Percentiles rank a stretch among this genome's conserved stretches.
Evolutionary conservation across 2,888 invertebrate species (phyloP).

Genomic region (Cataglyphis cursor): DNA sequence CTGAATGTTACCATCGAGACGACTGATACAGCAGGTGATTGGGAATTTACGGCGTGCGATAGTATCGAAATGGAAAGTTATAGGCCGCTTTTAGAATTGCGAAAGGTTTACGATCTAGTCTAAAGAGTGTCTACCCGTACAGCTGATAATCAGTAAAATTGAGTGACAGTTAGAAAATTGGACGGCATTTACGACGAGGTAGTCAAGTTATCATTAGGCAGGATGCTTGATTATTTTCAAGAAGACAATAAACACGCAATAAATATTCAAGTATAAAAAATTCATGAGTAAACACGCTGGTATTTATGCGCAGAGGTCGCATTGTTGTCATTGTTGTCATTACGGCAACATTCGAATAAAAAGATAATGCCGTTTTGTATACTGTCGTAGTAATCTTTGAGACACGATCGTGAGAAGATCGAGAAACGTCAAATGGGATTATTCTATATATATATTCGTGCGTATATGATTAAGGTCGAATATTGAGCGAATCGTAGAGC

Average conservation of each 20-base stretch:
- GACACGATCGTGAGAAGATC: too few species aligned
- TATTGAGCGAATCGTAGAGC: not conserved
- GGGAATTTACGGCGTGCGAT: slow-evolving; percentile 53
- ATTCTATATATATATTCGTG: too few species aligned
- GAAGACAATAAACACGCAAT: not conserved
- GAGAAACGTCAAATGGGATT: too few species aligned
- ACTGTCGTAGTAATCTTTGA: too few species aligned
- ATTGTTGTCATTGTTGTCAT: too few species aligned
- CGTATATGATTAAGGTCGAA: too few species aligned
- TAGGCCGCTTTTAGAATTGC: slow-evolving; percentile 19
- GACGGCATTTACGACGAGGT: not conserved
- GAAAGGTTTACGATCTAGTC: slow-evolving; percentile 8
- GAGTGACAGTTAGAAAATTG: slow-evolving; percentile 35
- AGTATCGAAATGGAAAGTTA: slow-evolving; percentile 49
- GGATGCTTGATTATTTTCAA: not conserved
- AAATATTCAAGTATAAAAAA: not conserved
- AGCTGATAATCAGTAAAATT: slow-evolving; percentile 16
- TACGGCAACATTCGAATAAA: too few species aligned
- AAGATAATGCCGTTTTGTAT: too few species aligned
- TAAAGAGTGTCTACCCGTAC: not conserved
- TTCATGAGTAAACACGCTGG: too few species aligned
- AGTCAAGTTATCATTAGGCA: not conserved
- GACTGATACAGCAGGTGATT: slow-evolving; percentile 43
- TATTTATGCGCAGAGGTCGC: too few species aligned
- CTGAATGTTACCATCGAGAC: slow-evolving; percentile 25